Base-by-base conservation (phyloP, 30 jellyfish, hydroid and myxozoan species). In the Rhopilema esculentum region DNA sequence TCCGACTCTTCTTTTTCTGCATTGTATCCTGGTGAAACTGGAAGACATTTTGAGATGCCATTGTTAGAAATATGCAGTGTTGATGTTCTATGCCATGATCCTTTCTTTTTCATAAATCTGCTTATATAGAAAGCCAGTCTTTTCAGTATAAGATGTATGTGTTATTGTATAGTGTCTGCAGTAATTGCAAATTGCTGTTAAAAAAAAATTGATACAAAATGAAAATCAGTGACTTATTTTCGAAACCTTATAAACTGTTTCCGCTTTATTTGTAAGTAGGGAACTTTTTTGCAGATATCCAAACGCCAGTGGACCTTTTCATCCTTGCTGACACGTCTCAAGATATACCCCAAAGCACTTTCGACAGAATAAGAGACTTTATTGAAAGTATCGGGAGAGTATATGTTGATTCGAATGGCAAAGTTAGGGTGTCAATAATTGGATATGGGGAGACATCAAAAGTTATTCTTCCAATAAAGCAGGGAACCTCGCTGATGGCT, bases 321-420 rank as follows among this genome's bases (percentile, higher is more conserved):
- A 48, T 62, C 30, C 62, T 72, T 2, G 33, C 51, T 9, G 97
- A 88, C 66, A 73, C 93, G 62, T 88, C 97, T 0, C 66, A 78
- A 49, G 83, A 79, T 29, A 83, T 88, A 1, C 16, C 83, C n/a
- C 68, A 69, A 8, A 16, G 27, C 19, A 29, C 76, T 32, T 27
- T 91, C 87, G 62, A 40, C 16, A 61, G 61, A 24, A 80, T 88
- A 28, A 66, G 49, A 17, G 69, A 65, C 19, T 79, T 57, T 57
- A 88, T 78, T 29, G 32, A 65, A 27, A 65, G 63, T 15, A 75
- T n/a, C 31, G 80, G 53, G 0, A 70, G 64, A 27, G 71, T 29
- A 61, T 72, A 21, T 23, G 65, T 73, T 19, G 26, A 79, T 8
- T 88, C 88, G 4, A 49, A 48, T 27, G 57, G 50, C 27, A 71